These are phyloP conservation scores for Xylophagus ater DNA, from an alignment of 2,888 invertebrate species.

Conservation along the genomic window DNA sequence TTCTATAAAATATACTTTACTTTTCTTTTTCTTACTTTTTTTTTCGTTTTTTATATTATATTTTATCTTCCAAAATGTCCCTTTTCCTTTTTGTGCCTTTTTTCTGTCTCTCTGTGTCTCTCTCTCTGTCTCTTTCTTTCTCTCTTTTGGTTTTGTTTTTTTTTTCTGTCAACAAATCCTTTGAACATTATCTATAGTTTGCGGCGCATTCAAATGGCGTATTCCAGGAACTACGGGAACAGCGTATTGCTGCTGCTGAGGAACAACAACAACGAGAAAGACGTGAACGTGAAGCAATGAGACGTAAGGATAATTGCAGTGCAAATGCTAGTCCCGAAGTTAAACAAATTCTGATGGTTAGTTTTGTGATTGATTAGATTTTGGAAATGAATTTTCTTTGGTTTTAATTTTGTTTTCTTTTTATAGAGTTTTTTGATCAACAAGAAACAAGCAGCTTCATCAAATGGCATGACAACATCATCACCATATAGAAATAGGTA, in stretches of 20 bases:
- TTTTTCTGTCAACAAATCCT: constrained; percentile 26
- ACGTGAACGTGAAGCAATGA: constrained; percentile 75
- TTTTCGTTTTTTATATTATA: constrained; percentile 13
- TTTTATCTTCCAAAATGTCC: neutral
- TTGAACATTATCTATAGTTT: constrained; percentile 36
- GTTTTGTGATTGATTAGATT: constrained; percentile 12
- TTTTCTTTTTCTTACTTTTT: neutral
- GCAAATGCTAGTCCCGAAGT: constrained; percentile 94
- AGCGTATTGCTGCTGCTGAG: constrained; percentile 68
- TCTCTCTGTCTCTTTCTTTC: constrained; percentile 14
- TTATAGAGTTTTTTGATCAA: constrained; percentile 67
- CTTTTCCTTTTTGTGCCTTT: constrained; percentile 13
- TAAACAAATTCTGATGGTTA: constrained; percentile 85
- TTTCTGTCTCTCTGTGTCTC: neutral
- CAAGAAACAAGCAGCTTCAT: constrained; percentile 65
- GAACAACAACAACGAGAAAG: constrained; percentile 68
- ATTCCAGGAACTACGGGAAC: constrained; percentile 75
- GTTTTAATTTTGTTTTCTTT: constrained; percentile 1
- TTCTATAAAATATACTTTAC: too few species aligned
- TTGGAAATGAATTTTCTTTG: neutral
- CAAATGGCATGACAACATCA: constrained; percentile 55
- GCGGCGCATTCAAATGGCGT: constrained; percentile 41
- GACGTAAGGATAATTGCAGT: constrained; percentile 92
- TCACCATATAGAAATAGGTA: constrained; percentile 72
- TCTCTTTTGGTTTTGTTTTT: constrained; percentile 12